Evolutionary conservation across 2,113 vertebrate genomes (phyloP).

Genomic region (Hypocryptadius cinnamomeus): DNA sequence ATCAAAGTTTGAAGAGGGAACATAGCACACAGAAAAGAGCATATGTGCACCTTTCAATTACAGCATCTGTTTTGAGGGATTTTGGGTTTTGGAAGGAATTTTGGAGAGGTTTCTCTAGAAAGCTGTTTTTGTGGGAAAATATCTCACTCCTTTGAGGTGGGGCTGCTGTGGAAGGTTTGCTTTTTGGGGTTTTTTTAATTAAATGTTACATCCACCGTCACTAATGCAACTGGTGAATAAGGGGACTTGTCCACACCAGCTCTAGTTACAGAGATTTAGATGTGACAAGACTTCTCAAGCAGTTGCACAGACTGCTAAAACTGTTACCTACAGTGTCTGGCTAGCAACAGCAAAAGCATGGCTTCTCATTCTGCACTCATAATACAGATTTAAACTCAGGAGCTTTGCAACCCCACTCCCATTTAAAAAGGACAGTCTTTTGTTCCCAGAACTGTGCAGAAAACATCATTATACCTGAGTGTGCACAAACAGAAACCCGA

Average conservation of each 20-base stretch:
- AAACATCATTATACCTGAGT: background rate
- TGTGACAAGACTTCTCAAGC: background rate
- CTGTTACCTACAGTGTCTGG: background rate
- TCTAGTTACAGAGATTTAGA: background rate
- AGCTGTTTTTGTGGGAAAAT: background rate
- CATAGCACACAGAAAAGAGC: background rate
- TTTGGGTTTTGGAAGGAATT: background rate
- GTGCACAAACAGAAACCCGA: background rate
- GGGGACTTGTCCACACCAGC: rapidly evolving
- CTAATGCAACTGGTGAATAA: background rate
- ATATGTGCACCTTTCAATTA: background rate
- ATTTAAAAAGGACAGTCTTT: background rate
- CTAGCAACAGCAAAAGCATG: background rate
- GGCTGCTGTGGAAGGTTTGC: background rate
- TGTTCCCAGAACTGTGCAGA: background rate
- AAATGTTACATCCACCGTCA: background rate
- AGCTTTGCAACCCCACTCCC: background rate
- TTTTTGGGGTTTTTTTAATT: no score
- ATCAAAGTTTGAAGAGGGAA: background rate
- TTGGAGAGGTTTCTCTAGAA: background rate
- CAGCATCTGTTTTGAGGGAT: background rate
- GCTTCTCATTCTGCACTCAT: background rate
- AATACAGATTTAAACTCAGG: background rate
- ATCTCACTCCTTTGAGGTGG: background rate
- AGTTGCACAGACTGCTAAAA: background rate